Evolutionary conservation across 2,113 vertebrate species (phyloP), one percentile per base, ranked within the genome.

Genomic region (Platysteira castanea): DNA sequence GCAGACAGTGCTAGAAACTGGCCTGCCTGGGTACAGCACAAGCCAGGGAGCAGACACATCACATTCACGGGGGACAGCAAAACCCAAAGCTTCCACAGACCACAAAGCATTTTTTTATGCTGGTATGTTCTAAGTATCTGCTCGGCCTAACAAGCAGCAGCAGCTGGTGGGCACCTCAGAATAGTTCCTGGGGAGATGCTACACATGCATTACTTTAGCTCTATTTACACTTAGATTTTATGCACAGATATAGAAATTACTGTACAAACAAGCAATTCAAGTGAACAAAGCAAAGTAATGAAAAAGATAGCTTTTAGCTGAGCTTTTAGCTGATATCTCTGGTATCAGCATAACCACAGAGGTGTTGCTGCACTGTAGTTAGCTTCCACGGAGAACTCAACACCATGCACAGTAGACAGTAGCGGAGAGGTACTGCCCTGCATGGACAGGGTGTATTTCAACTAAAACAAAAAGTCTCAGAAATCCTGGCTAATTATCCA

Each of bases 331-430:
- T 74, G 69, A 15, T 42, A 63, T 71, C 52, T 71, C 74, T 30
- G 35, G 37, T 47, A 78, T 2, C 4, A 53, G 42, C 28, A 33
- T 21, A 67, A 89, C 35, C 65, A 73, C 10, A 3, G 33, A 87
- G 94, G 56, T 26, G 61, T 44, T 52, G 24, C n/a, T 68, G 28
- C 31, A 41, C 53, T 41, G 11, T 14, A 78, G 31, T 23, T 54
- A 74, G 74, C 37, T 79, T 37, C 59, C 73, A 86, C 57, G 21
- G 44, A 16, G 24, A 94, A n/a, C 39, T 37, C 27, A 35, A 31
- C 5, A 9, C 19, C 8, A 6, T 7, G 27, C 2, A 1, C 10
- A n/a, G 11, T 7, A 49, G 42, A 49, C 39, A 69, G 44, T 2
- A 68, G 68, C 1, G 1, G 37, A 42, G 1, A 24, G 16, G 42